Evolutionary conservation across 2,797 vertebrate genomes (phyloP).

Genomic region (Parauchenoglanis punctatus): DNA sequence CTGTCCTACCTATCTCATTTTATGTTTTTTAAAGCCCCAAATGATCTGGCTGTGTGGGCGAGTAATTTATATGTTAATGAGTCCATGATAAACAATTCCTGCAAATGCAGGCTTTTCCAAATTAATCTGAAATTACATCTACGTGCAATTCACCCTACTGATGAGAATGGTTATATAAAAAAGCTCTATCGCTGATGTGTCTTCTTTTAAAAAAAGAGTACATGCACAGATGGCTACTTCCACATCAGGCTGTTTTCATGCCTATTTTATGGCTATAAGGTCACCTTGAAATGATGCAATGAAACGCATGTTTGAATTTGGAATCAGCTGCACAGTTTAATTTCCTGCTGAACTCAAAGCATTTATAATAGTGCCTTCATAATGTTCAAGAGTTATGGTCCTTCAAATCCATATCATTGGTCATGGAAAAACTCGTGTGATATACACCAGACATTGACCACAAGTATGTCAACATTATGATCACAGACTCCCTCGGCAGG

Average conservation of each 20-base stretch:
- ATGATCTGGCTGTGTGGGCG: conserved; percentile 36
- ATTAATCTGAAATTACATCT: conserved; percentile 48
- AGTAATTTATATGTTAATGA: conserved; percentile 63
- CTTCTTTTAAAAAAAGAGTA: conserved; percentile 7
- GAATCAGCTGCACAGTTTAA: conserved; percentile 1
- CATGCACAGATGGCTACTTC: conserved; percentile 28
- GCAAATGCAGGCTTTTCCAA: conserved; percentile 39
- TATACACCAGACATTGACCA: conserved; percentile 38
- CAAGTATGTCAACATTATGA: conserved; percentile 40
- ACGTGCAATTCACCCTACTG: conserved; percentile 9
- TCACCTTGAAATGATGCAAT: conserved; percentile 28
- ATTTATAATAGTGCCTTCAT: conserved; percentile 8
- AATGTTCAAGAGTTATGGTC: background rate
- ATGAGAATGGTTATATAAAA: background rate
- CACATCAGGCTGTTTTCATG: conserved; percentile 31
- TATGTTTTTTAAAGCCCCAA: conserved; percentile 15
- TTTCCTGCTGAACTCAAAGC: conserved; percentile 20
- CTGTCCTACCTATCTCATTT: conserved; percentile 13
- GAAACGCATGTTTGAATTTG: conserved; percentile 41
- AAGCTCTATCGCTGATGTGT: conserved; percentile 6
- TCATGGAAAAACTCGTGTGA: conserved; percentile 35
- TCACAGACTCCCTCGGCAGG: conserved; percentile 29
- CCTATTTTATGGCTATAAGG: conserved; percentile 27
- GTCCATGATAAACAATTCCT: conserved; percentile 46
- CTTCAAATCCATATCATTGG: background rate